Conservation (phyloP, 2,113 vertebrate genomes). For the Ailuropoda melanoleuca region DNA sequence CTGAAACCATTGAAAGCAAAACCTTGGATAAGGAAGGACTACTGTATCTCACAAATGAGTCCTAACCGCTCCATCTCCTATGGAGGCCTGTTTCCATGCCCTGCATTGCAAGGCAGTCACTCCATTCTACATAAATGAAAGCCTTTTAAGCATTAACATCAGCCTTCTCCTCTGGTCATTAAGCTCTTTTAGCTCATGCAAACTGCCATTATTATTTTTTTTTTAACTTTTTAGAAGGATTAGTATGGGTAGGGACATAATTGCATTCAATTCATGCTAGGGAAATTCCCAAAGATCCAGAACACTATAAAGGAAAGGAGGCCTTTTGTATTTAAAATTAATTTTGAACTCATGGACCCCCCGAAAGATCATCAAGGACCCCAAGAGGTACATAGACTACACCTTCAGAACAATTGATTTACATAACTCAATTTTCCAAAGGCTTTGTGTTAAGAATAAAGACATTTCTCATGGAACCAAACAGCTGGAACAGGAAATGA, state of each 20-base stretch:
- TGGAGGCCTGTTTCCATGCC: background rate
- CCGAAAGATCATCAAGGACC: background rate
- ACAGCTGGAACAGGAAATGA: background rate
- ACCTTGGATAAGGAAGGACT: background rate
- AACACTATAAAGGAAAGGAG: background rate
- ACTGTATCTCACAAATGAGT: background rate
- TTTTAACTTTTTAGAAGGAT: background rate
- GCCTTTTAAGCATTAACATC: background rate
- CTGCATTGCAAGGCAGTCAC: background rate
- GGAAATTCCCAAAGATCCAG: background rate
- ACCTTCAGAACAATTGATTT: background rate
- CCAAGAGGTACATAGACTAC: background rate
- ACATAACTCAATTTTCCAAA: background rate
- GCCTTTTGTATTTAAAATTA: background rate
- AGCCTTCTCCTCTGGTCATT: background rate
- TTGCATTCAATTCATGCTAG: background rate
- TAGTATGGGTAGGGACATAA: background rate
- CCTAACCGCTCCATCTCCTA: background rate
- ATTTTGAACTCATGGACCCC: background rate
- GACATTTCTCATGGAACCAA: background rate
- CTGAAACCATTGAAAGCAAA: background rate
- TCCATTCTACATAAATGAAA: background rate
- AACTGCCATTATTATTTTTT: background rate
- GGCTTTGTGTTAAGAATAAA: background rate
- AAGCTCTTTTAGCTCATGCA: background rate